These are phyloP conservation scores for Lates calcarifer DNA, from an alignment of 2,113 vertebrate species.

Conservation along the genomic window DNA sequence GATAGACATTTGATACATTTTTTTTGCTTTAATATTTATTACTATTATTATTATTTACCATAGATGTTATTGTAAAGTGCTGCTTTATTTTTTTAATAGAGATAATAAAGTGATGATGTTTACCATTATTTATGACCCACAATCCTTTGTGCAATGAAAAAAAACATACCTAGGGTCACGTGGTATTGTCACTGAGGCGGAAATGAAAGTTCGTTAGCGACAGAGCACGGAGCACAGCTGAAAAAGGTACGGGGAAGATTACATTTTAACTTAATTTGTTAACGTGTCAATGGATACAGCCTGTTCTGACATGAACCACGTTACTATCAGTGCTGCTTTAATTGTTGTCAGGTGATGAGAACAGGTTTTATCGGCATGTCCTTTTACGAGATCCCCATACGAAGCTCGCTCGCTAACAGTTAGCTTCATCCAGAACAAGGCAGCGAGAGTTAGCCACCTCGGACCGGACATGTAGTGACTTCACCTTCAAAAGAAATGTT, in stretches of 20 bases:
- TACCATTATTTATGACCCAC: slow-evolving; percentile 54
- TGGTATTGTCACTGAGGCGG: slow-evolving; percentile 80
- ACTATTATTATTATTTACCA: neutral
- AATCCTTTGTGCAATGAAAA: slow-evolving; percentile 60
- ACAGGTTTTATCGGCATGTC: slow-evolving; percentile 45
- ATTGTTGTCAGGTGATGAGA: neutral
- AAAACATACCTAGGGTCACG: slow-evolving; percentile 63
- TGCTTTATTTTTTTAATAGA: neutral
- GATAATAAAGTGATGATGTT: neutral
- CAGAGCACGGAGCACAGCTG: slow-evolving; percentile 70
- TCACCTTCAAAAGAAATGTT: slow-evolving; percentile 30
- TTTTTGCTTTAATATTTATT: neutral
- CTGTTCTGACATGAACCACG: neutral
- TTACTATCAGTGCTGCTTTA: neutral
- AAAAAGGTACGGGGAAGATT: slow-evolving; percentile 75
- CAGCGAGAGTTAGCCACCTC: neutral
- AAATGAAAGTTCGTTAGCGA: slow-evolving; percentile 83
- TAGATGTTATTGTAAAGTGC: neutral
- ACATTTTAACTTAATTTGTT: neutral
- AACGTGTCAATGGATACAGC: neutral
- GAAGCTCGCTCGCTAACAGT: slow-evolving; percentile 66
- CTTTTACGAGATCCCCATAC: slow-evolving; percentile 45
- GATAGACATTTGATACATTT: no score
- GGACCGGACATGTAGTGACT: neutral
- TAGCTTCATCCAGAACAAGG: slow-evolving; percentile 51